Evolutionary conservation across 2,113 vertebrate species (phyloP).

Genomic region (Microcebus tavaratra): DNA sequence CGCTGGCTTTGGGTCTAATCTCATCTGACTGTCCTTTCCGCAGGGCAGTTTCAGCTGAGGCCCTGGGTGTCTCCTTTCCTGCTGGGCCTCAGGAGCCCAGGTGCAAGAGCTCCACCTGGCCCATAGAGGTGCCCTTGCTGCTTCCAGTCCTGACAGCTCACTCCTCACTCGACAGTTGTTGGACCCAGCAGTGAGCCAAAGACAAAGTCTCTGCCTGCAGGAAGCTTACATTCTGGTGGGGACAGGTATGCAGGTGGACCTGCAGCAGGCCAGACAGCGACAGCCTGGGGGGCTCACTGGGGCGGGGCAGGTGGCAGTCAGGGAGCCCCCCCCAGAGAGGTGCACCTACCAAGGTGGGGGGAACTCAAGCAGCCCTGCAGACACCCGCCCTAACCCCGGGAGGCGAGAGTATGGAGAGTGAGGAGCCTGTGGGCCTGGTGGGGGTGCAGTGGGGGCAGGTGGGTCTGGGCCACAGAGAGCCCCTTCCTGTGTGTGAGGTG

Average conservation of each 20-base stretch:
- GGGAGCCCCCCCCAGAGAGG: neutral
- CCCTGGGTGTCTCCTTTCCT: no score
- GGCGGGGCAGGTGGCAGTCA: accelerated
- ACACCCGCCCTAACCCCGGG: accelerated
- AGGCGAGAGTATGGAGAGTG: neutral
- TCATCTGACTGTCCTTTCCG: accelerated
- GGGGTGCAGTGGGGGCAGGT: no score
- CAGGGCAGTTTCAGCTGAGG: neutral
- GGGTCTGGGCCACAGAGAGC: no score
- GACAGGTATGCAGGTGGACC: accelerated
- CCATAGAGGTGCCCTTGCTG: no score
- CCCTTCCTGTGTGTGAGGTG: no score
- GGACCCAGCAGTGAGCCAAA: neutral
- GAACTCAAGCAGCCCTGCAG: neutral
- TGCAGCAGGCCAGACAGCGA: accelerated
- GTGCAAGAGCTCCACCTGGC: no score
- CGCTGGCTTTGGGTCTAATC: accelerated
- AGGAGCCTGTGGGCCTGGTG: accelerated
- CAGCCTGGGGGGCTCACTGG: neutral
- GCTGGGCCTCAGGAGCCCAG: neutral
- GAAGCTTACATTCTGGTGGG: neutral
- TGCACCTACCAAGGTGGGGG: accelerated
- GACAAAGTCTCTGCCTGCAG: neutral
- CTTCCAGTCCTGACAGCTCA: neutral
- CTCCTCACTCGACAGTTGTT: neutral